These are phyloP conservation scores for Neodontobutis hainanensis DNA, from an alignment of 2,113 vertebrate species.

Conservation along the genomic window DNA sequence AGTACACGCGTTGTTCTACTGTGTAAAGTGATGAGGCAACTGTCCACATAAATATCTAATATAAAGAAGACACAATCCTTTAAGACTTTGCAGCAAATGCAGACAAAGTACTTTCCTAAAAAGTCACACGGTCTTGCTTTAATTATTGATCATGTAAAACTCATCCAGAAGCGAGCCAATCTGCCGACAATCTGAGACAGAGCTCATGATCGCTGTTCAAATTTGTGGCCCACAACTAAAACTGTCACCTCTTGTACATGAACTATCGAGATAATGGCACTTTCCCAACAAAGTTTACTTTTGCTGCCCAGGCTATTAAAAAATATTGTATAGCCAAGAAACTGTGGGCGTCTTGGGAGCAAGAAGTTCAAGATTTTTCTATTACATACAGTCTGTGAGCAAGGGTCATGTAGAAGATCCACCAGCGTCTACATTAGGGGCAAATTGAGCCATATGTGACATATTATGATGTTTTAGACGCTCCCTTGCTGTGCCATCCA, in stretches of 20 bases:
- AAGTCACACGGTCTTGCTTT: too few species aligned
- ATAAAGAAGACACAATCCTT: too few species aligned
- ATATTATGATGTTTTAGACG: slow-evolving; percentile 39
- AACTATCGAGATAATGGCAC: background rate
- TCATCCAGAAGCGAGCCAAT: too few species aligned
- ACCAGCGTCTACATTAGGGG: slow-evolving; percentile 45
- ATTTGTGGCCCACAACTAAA: background rate
- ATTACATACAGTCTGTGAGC: slow-evolving; percentile 37
- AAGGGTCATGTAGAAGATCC: slow-evolving; percentile 35
- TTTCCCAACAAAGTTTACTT: slow-evolving; percentile 15
- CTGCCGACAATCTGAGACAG: background rate
- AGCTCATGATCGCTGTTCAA: background rate
- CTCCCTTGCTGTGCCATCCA: slow-evolving; percentile 31
- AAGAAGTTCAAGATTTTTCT: slow-evolving; percentile 34
- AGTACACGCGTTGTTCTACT: too few species aligned
- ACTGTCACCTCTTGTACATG: background rate
- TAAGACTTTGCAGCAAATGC: too few species aligned
- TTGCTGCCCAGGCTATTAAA: background rate
- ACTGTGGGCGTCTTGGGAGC: slow-evolving; percentile 27
- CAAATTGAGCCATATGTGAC: slow-evolving; percentile 38
- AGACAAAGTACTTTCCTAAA: too few species aligned
- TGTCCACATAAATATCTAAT: too few species aligned
- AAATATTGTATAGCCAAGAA: slow-evolving; percentile 8
- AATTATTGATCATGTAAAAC: too few species aligned
- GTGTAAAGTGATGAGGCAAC: too few species aligned